Percentiles rank a stretch among this genome's conserved stretches.
Evolutionary conservation across 2,888 invertebrate species (phyloP).

Genomic region (Rhamphomyia laevipes): DNA sequence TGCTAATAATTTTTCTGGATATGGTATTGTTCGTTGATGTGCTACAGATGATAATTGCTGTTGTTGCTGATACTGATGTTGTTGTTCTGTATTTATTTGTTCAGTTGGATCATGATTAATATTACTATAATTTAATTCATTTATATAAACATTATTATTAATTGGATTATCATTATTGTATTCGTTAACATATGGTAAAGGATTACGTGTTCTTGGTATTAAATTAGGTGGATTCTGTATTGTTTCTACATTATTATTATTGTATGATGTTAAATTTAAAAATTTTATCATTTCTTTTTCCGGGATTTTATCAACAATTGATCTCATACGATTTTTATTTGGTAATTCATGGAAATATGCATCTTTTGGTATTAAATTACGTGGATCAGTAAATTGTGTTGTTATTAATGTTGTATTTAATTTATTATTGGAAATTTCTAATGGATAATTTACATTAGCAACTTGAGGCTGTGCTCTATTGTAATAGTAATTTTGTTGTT

Average conservation of each 20-base stretch:
- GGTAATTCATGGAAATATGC: constrained; percentile 50
- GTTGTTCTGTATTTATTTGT: no score
- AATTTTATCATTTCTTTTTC: constrained; percentile 14
- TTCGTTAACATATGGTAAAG: constrained; percentile 8
- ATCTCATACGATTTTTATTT: constrained; percentile 30
- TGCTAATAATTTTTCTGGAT: constrained; percentile 14
- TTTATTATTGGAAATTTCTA: constrained; percentile 8
- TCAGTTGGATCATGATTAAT: no score
- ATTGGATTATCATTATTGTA: no score
- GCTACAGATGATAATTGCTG: no score
- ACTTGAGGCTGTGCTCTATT: constrained; percentile 18
- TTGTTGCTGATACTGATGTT: no score
- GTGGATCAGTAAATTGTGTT: constrained; percentile 13
- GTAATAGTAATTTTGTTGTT: constrained; percentile 2
- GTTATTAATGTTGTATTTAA: neutral
- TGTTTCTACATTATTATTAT: neutral
- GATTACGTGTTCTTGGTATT: constrained; percentile 12
- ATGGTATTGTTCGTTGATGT: neutral
- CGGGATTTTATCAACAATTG: constrained; percentile 13
- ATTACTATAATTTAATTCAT: no score
- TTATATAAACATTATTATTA: no score
- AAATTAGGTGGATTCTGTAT: neutral
- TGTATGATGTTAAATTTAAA: neutral
- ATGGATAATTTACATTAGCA: neutral
- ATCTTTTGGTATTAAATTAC: constrained; percentile 44